Evolutionary conservation across 2,888 invertebrate genomes (phyloP), one percentile per base, ranked within the genome.

Genomic region (Tachina grossa): DNA sequence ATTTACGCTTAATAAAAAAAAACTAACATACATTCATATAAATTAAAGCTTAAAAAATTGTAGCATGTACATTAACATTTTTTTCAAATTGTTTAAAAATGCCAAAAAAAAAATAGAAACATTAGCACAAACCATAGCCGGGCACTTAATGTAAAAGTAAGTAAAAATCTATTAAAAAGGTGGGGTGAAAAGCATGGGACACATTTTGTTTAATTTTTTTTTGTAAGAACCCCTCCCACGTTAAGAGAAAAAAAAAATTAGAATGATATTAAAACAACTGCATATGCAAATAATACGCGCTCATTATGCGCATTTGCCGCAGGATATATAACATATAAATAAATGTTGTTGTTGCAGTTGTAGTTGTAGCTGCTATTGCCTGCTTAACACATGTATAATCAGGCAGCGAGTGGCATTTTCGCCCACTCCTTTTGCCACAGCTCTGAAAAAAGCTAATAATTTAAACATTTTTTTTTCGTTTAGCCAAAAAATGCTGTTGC

Each of bases 271-370:
- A 79, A 85, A 85, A 85, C 79, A 85, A 83, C 79, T 85, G 85
- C 83, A 85, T 85, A 85, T 85, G 85, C 85, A 85, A 85, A 85
- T 87, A 86, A 86, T 86, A 86, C 86, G 86, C 89, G 89, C 90
- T 91, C 90, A 91, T 91, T 91, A 91, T 91, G 90, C 90, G 89
- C 90, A 90, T 91, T 91, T 91, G 90, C 90, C 90, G 90, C 89
- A 88, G 88, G 90, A 88, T 83, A 84, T 87, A 78, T 51, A 84
- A 49, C 87, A 76, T 79, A 74, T 85, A 83, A 83, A 76, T 79
- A 87, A 85, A 77, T 69, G 78, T 87, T 72, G 39, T 69, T 31
- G 31, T 31, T 31, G 31, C 31, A 31, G 31, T 31, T 31, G 31
- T 6, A 31, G 31, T 31, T 69, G 85, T 86, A 86, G 83, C 86